Conservation (phyloP, 2,113 vertebrate species). For the Zonotrichia leucophrys region DNA sequence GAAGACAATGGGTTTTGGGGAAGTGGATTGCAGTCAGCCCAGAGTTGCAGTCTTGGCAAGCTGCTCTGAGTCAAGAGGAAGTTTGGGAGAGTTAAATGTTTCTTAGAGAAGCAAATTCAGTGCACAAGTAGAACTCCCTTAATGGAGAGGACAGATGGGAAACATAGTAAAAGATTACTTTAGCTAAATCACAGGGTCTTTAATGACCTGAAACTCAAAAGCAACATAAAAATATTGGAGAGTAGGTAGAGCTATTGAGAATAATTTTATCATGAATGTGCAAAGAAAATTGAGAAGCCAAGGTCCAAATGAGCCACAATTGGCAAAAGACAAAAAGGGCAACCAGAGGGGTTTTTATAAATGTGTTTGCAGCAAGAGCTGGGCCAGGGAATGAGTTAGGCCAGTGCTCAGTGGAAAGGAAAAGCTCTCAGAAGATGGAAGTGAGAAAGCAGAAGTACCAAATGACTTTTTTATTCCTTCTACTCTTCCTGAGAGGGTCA, state of each 20-base stretch:
- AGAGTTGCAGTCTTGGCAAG: not conserved
- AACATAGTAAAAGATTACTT: not conserved
- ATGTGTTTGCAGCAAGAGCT: constrained; percentile 18
- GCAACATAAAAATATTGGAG: constrained; percentile 28
- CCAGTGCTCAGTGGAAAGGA: not conserved
- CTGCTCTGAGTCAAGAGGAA: not conserved
- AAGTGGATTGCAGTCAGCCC: not conserved
- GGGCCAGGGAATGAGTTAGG: constrained; percentile 15
- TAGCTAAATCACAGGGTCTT: not conserved
- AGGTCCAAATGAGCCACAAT: constrained; percentile 38
- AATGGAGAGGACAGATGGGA: constrained; percentile 55
- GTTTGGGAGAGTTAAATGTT: not conserved
- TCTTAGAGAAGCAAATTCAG: constrained; percentile 32
- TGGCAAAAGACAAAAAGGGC: constrained; percentile 38
- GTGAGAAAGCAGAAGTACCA: constrained; percentile 37
- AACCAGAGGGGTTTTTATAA: constrained; percentile 6
- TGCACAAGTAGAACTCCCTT: not conserved
- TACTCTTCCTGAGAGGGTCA: constrained; percentile 24
- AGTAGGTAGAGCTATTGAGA: not conserved
- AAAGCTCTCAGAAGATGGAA: constrained; percentile 36
- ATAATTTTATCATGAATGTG: constrained; percentile 13
- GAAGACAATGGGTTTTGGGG: not conserved
- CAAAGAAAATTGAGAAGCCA: constrained; percentile 31
- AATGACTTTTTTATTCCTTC: constrained; percentile 18
- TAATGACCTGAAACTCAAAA: constrained; percentile 47